Evolutionary conservation across 2,113 vertebrate genomes (phyloP), one percentile per base, ranked within the genome.

Genomic region (Spheniscus mendiculus): DNA sequence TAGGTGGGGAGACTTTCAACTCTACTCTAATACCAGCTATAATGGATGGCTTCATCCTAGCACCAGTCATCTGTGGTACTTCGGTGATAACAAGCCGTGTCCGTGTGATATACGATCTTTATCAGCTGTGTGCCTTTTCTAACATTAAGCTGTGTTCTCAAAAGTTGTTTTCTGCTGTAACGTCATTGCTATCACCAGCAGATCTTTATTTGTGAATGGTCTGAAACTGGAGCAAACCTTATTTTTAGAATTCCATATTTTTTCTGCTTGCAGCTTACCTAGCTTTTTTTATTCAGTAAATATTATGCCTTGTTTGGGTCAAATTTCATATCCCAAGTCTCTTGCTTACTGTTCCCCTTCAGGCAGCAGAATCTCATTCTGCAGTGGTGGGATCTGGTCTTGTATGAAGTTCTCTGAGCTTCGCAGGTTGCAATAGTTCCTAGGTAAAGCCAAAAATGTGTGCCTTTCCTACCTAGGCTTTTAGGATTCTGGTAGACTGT

Each of bases 31-130:
- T 83, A 84, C 45, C 21, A 32, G 9, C 10, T 69, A 29, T 91
- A 97, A 91, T 38, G 69, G 84, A 92, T 89, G 52, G 27, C 42
- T 95, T 92, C 66, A 70, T 83, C 67, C 34, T 56, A 85, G 69
- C 61, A 84, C 45, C 30, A 45, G 47, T 83, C 74, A 72, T 56
- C 71, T 80, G 36, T 77, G 81, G 40, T 88, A 36, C 47, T 89
- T 87, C 27, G 50, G 78, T 82, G 91, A 90, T 95, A 95, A 88
- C 34, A 26, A 26, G 61, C 20, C 36, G 23, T 63, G 59, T 83
- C 74, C 55, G 19, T 63, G 36, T 84, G 61, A 85, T 85, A 66
- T 45, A 80, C 1, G 8, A 73, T 77, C 71, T 94, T 94, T 93
- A 83, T 85, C 62, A 49, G 58, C 36, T 90, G 58, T 72, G 17